Percentiles rank a stretch among this genome's conserved stretches.
phyloP scores from a whole-genome alignment of 2,797 vertebrate species.

The Enteromius unitaeniatus region DNA sequence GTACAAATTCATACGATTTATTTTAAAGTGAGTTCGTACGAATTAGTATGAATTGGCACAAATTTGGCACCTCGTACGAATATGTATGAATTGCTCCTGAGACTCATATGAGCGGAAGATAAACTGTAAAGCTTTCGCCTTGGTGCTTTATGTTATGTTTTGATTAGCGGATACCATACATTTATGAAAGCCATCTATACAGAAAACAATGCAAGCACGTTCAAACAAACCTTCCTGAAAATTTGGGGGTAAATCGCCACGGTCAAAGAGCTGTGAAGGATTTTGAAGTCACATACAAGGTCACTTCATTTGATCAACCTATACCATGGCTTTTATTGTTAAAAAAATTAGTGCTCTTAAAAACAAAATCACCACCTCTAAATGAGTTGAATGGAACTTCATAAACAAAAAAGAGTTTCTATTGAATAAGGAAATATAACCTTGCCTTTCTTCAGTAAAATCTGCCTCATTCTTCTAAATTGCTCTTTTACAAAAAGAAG shows the following conservation, averaged over 20 bases:
- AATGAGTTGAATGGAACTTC: slow-evolving; percentile 3
- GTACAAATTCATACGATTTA: no score
- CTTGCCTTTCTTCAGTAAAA: slow-evolving; percentile 43
- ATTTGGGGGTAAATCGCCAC: background rate
- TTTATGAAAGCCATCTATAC: background rate
- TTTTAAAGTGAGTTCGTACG: no score
- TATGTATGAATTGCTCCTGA: background rate
- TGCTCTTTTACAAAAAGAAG: slow-evolving; percentile 39
- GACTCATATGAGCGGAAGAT: background rate
- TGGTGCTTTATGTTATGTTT: slow-evolving; percentile 8
- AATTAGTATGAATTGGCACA: no score
- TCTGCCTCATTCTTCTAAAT: slow-evolving; percentile 34
- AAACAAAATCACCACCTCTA: background rate
- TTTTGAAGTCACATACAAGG: slow-evolving; percentile 18
- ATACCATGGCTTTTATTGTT: background rate
- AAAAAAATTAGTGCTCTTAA: background rate
- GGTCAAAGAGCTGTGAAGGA: background rate
- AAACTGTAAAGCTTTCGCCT: background rate
- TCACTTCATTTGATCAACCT: background rate
- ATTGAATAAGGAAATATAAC: slow-evolving; percentile 33
- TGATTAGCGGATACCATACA: background rate
- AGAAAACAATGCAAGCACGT: background rate
- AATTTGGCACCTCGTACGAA: no score
- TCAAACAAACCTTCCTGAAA: background rate
- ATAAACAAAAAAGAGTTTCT: slow-evolving; percentile 12